Base-by-base conservation (phyloP, 2,797 vertebrate genomes). In the Pseudochirops cupreus region DNA sequence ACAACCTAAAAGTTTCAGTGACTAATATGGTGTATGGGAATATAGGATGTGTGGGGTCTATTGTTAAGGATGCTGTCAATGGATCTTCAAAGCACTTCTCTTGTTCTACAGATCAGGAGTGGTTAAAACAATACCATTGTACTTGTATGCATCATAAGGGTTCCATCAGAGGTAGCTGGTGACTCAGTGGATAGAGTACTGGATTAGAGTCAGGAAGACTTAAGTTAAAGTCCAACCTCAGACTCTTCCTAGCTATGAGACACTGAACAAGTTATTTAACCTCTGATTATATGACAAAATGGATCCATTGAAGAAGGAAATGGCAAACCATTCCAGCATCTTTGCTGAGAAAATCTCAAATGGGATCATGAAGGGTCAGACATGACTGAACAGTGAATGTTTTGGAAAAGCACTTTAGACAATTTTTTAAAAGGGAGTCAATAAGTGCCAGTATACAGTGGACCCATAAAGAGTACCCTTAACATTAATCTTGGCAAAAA, bases 31-130 rank as follows among this genome's bases (percentile, higher is more conserved):
- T 0, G 0, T 89, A 12, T 0, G 50, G 50, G 14, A 29, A 92
- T 39, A n/a, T 2, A 14, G 5, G 53, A 14, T 28, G 0, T 5
- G 9, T 55, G 3, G 2, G 0, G 28, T 26, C 14, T 1, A 0
- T 1, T 28, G 56, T 0, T 0, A 16, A 29, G 21, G 10, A 87
- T 50, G 16, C 39, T 87, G 21, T 46, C 74, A 87, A 50, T 87
- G 39, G 39, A 87, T 3, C 7, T 87, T 24, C 21, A 87, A 87
- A 46, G 7, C 1, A 18, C 7, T 4, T n/a, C 1, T 3, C 26
- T 4, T 5, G 2, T 56, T 90, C 29, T 2, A 2, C 4, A 58
- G 33, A 18, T 91, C 13, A 93, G 55, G 56, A 50, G 13, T 0
- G 0, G 26, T 87, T 21, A n/a, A 14, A 39, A 50, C 39, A 82